These are phyloP conservation scores for Globodera rostochiensis DNA, from an alignment of 1,140 invertebrate species.

Conservation along the genomic window DNA sequence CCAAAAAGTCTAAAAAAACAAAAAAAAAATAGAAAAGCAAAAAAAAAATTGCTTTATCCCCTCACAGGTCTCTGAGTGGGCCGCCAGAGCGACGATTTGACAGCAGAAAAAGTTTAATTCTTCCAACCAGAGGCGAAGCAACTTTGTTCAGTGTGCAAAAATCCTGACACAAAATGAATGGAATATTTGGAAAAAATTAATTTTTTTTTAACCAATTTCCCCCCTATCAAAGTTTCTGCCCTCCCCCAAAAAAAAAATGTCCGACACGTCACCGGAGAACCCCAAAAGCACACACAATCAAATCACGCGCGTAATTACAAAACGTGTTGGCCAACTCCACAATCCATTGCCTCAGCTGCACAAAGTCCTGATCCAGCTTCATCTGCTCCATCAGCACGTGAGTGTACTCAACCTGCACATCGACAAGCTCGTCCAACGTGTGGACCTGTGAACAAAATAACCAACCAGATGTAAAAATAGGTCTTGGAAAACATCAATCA, in stretches of 20 bases:
- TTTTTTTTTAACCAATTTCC: too few species aligned
- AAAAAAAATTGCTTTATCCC: neutral
- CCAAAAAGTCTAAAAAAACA: constrained; percentile 14
- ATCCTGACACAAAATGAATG: neutral
- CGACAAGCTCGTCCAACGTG: constrained; percentile 23
- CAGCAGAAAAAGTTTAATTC: constrained; percentile 11
- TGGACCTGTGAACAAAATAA: constrained; percentile 12
- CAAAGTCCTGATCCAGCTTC: constrained; percentile 14
- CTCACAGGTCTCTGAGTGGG: constrained; percentile 17
- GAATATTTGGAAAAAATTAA: too few species aligned
- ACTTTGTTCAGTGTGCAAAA: neutral
- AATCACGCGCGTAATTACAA: constrained; percentile 17
- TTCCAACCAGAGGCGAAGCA: constrained; percentile 5
- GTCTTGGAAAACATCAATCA: too few species aligned
- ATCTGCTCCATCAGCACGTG: constrained; percentile 12
- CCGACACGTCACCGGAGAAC: too few species aligned
- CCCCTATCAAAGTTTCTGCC: neutral
- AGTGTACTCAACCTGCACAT: constrained; percentile 18
- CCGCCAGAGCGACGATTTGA: neutral
- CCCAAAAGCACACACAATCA: constrained; percentile 3
- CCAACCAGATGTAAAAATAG: neutral
- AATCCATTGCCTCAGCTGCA: neutral
- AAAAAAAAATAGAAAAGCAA: neutral
- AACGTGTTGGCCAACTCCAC: constrained; percentile 7
- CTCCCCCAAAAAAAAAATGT: neutral